Conservation (phyloP, 92 coral and sea anemone genomes). For the Palythoa grandis region DNA sequence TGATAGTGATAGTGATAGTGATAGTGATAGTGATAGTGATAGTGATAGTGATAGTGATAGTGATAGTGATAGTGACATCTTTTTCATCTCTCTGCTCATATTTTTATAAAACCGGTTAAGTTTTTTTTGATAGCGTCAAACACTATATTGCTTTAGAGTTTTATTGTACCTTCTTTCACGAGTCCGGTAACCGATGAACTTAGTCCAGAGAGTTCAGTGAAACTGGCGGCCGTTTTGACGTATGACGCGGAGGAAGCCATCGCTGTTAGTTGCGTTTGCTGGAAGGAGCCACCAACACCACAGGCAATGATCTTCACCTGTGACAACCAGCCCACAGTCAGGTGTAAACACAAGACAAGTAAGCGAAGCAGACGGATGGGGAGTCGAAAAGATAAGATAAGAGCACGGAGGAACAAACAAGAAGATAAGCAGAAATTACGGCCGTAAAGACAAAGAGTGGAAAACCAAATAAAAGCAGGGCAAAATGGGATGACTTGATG, state of each 20-base stretch:
- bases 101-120: too few species aligned
- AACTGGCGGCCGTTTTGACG: slow-evolving; percentile 53
- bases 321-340: not conserved
- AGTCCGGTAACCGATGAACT: slow-evolving; percentile 55
- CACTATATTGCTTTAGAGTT: too few species aligned
- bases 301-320: slow-evolving; percentile 16
- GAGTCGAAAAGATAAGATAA: not conserved
- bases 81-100: too few species aligned
- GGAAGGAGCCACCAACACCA: slow-evolving; percentile 15
- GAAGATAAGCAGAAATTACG: slow-evolving; percentile 38
- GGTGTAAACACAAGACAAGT: too few species aligned
- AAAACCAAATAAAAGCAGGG: too few species aligned
- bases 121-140: too few species aligned
- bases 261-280: not conserved
- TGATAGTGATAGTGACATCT: too few species aligned
- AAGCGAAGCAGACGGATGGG: slow-evolving; percentile 58
- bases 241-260: slow-evolving; percentile 62
- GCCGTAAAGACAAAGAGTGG: too few species aligned
- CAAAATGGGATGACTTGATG: too few species aligned
- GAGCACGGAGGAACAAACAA: slow-evolving; percentile 58
- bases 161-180: not conserved
- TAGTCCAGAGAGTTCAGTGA: slow-evolving; percentile 53
- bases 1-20: too few species aligned
- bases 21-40: too few species aligned
- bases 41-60: too few species aligned